Evolutionary conservation across 2,797 vertebrate genomes (phyloP).

Genomic region (Pantherophis alleghaniensis): DNA sequence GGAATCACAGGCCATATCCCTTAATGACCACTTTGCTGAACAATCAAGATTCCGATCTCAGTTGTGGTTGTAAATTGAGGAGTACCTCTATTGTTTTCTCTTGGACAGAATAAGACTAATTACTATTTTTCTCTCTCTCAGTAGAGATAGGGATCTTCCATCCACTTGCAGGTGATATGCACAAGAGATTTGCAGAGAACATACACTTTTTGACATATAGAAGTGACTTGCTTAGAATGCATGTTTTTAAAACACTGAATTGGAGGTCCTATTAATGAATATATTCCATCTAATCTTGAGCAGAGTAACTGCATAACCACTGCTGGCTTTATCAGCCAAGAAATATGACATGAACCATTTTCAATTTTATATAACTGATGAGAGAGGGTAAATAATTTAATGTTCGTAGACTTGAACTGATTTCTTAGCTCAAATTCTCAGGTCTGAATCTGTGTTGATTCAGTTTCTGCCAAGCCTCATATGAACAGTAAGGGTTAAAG

Average conservation of each 20-base stretch:
- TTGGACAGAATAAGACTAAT: neutral
- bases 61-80: neutral
- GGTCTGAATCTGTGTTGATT: neutral
- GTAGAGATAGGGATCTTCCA: neutral
- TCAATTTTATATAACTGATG: conserved; percentile 1
- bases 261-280: neutral
- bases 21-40: too few relatives aligned
- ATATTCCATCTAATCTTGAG: neutral
- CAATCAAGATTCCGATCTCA: too few relatives aligned
- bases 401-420: conserved; percentile 12
- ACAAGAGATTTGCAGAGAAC: neutral
- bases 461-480: conserved; percentile 8
- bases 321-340: conserved; percentile 10
- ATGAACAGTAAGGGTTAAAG: neutral
- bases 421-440: conserved; percentile 9
- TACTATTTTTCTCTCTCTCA: neutral
- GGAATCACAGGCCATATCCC: too few relatives aligned
- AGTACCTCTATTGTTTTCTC: neutral
- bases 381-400: neutral
- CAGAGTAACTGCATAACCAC: neutral
- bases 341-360: neutral
- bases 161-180: neutral
- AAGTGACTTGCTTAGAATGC: neutral
- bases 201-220: neutral
- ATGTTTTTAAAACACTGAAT: neutral